phyloP scores from a whole-genome alignment of 2,888 invertebrate genomes.

The Aproaerema taeniolella region DNA sequence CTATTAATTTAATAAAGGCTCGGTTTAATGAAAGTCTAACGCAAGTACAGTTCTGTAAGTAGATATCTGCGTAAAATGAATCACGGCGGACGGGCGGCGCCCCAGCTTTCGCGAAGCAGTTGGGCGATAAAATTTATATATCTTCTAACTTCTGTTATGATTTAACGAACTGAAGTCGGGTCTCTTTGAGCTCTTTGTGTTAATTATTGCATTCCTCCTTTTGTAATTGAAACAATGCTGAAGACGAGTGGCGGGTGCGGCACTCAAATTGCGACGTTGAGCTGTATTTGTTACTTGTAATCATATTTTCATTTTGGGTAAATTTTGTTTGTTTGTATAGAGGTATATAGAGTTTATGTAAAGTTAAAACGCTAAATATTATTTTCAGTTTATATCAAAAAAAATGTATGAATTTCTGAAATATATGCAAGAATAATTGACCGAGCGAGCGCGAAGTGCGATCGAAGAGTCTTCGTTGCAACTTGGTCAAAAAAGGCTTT shows the following conservation, averaged over 20 bases:
- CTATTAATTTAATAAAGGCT: too few relatives aligned
- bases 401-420: too few relatives aligned
- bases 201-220: constrained; percentile 51
- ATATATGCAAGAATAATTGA: too few relatives aligned
- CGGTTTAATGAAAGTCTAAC: too few relatives aligned
- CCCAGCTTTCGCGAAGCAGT: constrained; percentile 39
- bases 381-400: too few relatives aligned
- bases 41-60: constrained; percentile 49
- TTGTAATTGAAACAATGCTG: constrained; percentile 29
- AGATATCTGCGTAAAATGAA: constrained; percentile 54
- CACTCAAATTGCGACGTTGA: constrained; percentile 3
- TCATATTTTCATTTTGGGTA: not conserved
- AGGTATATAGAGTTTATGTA: too few relatives aligned
- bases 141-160: constrained; percentile 65
- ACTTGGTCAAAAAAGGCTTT: too few relatives aligned
- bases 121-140: constrained; percentile 65
- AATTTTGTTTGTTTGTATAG: not conserved
- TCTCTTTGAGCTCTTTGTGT: constrained; percentile 46
- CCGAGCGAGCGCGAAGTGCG: too few relatives aligned
- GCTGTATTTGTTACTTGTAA: constrained; percentile 7
- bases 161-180: constrained; percentile 62
- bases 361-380: too few relatives aligned
- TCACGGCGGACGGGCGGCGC: constrained; percentile 50
- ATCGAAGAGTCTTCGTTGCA: too few relatives aligned
- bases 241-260: constrained; percentile 10